Conservation (phyloP, 2,888 invertebrate genomes). For the Patella pellucida region DNA sequence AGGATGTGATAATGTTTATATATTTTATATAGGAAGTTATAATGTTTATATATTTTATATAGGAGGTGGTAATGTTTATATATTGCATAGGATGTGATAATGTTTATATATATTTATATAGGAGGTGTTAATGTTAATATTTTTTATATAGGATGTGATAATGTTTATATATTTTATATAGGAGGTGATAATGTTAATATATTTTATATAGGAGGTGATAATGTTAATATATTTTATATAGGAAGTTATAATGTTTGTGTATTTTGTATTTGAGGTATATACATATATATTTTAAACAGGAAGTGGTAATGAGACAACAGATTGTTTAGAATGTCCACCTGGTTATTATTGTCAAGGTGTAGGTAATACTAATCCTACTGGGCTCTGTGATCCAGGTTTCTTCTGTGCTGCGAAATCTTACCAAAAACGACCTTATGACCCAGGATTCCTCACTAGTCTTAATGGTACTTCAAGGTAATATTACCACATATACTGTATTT, state of each 20-base stretch:
- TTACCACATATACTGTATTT: background rate
- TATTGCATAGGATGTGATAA: no score
- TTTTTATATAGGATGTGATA: no score
- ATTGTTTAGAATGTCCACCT: slow-evolving; percentile 63
- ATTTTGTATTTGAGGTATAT: no score
- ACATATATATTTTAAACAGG: slow-evolving; percentile 40
- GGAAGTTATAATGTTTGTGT: background rate
- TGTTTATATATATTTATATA: no score
- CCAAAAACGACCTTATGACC: slow-evolving; percentile 57
- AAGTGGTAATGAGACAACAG: slow-evolving; percentile 42
- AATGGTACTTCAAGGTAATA: slow-evolving; percentile 45
- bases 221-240: background rate
- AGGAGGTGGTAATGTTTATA: no score
- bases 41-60: no score
- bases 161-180: background rate
- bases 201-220: background rate
- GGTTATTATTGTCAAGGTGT: slow-evolving; percentile 66
- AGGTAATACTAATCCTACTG: slow-evolving; percentile 60
- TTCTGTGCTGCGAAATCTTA: slow-evolving; percentile 63
- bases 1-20: no score
- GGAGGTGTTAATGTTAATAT: no score
- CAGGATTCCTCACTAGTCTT: slow-evolving; percentile 52
- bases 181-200: no score
- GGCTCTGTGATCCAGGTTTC: slow-evolving; percentile 64
- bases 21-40: no score